A percentile compares a stretch with the other conserved stretches of the same genome.
Evolutionary conservation across 1,140 invertebrate species (phyloP).

Genomic region (Cyrtorhinus lividipennis): DNA sequence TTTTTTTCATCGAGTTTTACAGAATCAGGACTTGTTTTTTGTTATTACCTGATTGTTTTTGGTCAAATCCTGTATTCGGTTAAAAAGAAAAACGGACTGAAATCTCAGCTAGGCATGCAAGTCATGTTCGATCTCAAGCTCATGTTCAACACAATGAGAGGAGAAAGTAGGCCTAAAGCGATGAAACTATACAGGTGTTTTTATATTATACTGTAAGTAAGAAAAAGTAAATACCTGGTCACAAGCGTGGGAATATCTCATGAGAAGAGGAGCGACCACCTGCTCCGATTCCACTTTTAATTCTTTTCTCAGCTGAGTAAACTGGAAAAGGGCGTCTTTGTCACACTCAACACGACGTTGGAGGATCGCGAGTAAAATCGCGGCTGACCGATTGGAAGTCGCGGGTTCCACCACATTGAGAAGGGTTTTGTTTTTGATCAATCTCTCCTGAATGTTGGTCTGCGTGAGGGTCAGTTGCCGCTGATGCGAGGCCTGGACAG

Average conservation of each 20-base stretch:
- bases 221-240: slow-evolving; percentile 43
- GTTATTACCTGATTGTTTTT: no score
- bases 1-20: no score
- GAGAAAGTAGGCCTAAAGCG: no score
- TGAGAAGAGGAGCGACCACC: slow-evolving; percentile 59
- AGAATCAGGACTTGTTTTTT: no score
- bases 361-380: slow-evolving; percentile 40
- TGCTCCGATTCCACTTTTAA: slow-evolving; percentile 35
- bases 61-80: no score
- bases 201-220: no score
- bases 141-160: no score
- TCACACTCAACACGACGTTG: slow-evolving; percentile 50
- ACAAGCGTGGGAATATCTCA: slow-evolving; percentile 72
- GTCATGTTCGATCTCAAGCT: no score
- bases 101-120: no score
- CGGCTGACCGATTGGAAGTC: slow-evolving; percentile 37
- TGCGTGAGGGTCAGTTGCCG: slow-evolving; percentile 66
- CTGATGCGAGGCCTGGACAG: slow-evolving; percentile 77
- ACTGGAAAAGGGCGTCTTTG: slow-evolving; percentile 53
- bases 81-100: no score
- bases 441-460: slow-evolving; percentile 63
- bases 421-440: slow-evolving; percentile 83
- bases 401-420: slow-evolving; percentile 66
- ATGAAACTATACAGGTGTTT: no score
- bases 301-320: slow-evolving; percentile 51